phyloP scores from a whole-genome alignment of 2,113 vertebrate genomes.

The Microtus pennsylvanicus region DNA sequence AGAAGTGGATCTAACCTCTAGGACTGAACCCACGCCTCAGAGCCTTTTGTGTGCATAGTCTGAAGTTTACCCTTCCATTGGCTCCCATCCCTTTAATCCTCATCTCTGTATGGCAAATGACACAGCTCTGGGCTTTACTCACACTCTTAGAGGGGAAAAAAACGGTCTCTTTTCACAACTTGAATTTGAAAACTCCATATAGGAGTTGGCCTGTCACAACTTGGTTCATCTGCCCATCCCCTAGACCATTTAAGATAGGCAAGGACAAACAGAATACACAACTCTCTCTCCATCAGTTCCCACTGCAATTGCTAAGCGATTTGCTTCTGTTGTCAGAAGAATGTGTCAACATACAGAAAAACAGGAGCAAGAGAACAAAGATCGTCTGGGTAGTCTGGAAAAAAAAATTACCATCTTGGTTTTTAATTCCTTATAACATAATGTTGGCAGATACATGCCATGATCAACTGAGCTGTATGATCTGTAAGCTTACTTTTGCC shows the following conservation, averaged over 20 bases:
- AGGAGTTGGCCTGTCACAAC: not conserved
- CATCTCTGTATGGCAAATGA: not conserved
- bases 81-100: not conserved
- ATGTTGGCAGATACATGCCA: not conserved
- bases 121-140: not conserved
- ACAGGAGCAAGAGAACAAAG: not conserved
- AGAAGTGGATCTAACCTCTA: not conserved
- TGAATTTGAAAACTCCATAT: not conserved
- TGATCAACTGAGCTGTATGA: not conserved
- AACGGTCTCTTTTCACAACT: not conserved
- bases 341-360: not conserved
- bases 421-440: not conserved
- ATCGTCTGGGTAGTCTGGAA: not conserved
- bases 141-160: not conserved
- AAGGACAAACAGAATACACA: not conserved
- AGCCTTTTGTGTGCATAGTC: not conserved
- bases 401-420: not conserved
- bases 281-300: not conserved
- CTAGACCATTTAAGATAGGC: not conserved
- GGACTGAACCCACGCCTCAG: not conserved
- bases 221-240: not conserved
- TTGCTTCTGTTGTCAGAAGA: conserved; percentile 9
- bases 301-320: not conserved
- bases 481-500: not conserved
- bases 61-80: not conserved